Base-by-base conservation (phyloP, 35 echinoderm and acorn worm species). In the Patiria miniata region DNA sequence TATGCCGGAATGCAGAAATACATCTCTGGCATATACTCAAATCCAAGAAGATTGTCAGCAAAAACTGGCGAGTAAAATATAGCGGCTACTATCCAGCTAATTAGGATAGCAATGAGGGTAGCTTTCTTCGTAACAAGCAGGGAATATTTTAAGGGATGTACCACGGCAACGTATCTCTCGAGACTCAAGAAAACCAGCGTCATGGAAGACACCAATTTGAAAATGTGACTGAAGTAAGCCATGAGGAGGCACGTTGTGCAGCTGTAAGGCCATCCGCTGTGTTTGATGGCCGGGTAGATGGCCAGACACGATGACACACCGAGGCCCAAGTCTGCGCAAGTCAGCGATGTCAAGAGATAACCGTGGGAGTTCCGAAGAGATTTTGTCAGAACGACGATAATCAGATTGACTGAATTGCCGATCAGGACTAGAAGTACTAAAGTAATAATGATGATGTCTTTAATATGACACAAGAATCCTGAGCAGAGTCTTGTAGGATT, bases 351-450 rank as follows among this genome's bases (percentile, higher is more conserved):
- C 65, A 73, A 30, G 10, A 73, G 65, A 9, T 2, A 73, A 30
- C 65, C 65, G 8, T 73, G 65, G 29, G 26, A 30, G n/a, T 30
- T 73, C 34, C 65, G 65, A 73, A 73, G 65, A 73, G 65, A 73
- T 14, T 26, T 26, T 32, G 65, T 73, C 22, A 23, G 4, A 10
- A 26, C 65, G 1, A 73, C 2, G 14, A 73, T 34, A 7, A 73
- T 73, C 65, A 73, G 26, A 34, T 73, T 73, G 14, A 73, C 2
- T 23, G 14, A 22, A 34, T 73, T 73, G 29, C 29, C 15, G 26
- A 73, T 23, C 65, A 73, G n/a, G 14, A 73, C 8, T 4, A 47
- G 42, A 12, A 47, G 42, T 47, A 47, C 12, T 6, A 47, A 12
- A 4, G 42, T 47, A 47, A 47, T 12, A 47, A 47, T 47, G 12